Evolutionary conservation across 2,797 vertebrate species (phyloP).

Genomic region (Hypotaenidia okinawae): DNA sequence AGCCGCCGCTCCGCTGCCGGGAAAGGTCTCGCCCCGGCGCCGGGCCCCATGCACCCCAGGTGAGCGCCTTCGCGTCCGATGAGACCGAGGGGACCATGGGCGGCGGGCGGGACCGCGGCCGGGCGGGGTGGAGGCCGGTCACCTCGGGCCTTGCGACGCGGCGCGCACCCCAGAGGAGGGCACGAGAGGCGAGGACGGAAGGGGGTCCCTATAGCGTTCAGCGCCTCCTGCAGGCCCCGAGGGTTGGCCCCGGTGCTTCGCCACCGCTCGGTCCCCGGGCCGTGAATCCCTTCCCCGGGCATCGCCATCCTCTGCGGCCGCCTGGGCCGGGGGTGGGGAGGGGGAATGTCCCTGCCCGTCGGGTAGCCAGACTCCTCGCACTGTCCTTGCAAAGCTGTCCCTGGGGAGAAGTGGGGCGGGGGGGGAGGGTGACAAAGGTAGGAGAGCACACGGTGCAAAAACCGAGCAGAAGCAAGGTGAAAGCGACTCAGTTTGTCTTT

Average conservation of each 20-base stretch:
- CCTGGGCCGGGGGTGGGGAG: neutral
- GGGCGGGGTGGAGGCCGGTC: neutral
- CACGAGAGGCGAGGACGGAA: neutral
- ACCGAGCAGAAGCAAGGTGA: neutral
- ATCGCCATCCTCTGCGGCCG: neutral
- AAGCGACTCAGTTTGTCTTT: neutral
- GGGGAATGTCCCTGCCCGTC: too few species aligned
- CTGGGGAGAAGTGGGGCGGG: neutral
- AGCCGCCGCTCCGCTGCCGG: neutral
- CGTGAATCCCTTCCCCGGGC: neutral
- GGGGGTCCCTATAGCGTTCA: neutral
- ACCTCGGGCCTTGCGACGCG: neutral
- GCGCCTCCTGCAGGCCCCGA: neutral
- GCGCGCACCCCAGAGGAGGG: too few species aligned
- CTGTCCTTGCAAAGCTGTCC: neutral
- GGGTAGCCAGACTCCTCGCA: neutral
- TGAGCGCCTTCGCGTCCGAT: constrained; percentile 32
- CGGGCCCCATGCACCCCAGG: constrained; percentile 69
- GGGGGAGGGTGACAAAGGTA: neutral
- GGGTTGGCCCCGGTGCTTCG: neutral
- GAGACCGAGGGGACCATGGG: neutral
- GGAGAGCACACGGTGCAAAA: accelerated
- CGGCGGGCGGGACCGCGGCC: neutral
- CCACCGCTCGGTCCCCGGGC: neutral
- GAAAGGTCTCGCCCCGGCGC: neutral